Base-by-base conservation (phyloP, 2,797 vertebrate genomes). In the Meda fulgida region DNA sequence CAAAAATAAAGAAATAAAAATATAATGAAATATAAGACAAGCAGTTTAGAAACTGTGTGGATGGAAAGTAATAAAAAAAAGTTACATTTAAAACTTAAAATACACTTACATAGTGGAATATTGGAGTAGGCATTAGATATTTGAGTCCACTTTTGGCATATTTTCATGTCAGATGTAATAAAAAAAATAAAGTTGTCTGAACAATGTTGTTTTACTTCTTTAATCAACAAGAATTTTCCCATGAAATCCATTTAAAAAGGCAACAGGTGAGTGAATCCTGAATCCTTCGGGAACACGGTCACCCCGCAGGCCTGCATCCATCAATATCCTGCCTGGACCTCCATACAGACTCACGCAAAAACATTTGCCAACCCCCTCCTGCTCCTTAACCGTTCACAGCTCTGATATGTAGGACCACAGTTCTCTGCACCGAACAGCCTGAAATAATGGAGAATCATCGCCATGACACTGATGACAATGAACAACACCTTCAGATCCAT, bases 321-420 rank as follows among this genome's bases (percentile, higher is more conserved):
- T 89, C 85, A 89, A 89, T 89, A 89, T 89, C 83, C 85, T 89
- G 85, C 87, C 77, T 85, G 84, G 71, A 43, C 75, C 79, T 81
- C 31, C 51, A 58, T 81, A 80, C 48, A 81, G 72, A 81, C 43
- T 43, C 53, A 78, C 8, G 13, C 36, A 78, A 76, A 83, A 78
- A 72, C 81, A 69, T 78, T 78, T 53, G 63, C 67, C 55, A 60
- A 38, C 78, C 81, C 84, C 51, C 80, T 86, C 71, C 80, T 79
- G 81, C 58, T 78, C 58, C 66, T n/a, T 60, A 73, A 53, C 29
- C 31, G 51, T 60, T 79, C 70, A 76, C 40, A 81, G 76, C 3
- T 14, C 55, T 81, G 26, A 72, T 10, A 81, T 55, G 40, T 5
- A 16, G 40, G 13, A 40, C 67, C 53, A 9, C 26, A 40, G 36